phyloP scores from a whole-genome alignment of 1,140 invertebrate species.

The Eriocheir sinensis region DNA sequence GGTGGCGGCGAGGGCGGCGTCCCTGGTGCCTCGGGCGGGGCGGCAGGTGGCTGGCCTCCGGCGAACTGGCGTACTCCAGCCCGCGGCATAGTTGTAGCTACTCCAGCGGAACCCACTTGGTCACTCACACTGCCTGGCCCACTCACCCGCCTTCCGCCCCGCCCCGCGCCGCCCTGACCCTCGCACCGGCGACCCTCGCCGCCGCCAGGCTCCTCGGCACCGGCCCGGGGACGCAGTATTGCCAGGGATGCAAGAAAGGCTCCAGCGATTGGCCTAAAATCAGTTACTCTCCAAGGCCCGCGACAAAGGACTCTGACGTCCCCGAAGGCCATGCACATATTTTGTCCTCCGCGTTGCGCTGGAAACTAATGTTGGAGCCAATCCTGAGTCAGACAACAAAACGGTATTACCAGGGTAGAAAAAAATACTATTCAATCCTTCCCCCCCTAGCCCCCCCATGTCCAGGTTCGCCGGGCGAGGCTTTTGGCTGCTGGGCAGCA shows the following conservation, averaged over 20 bases:
- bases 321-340: too few relatives aligned
- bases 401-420: too few relatives aligned
- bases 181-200: not conserved
- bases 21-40: not conserved
- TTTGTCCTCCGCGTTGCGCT: too few relatives aligned
- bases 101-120: constrained; percentile 69
- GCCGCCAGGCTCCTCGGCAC: not conserved
- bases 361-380: too few relatives aligned
- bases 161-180: constrained; percentile 5
- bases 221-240: not conserved
- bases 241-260: not conserved
- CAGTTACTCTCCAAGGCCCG: too few relatives aligned
- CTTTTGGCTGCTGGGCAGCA: not conserved
- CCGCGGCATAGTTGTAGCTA: constrained; percentile 69
- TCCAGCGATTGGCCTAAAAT: too few relatives aligned
- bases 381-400: too few relatives aligned
- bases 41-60: constrained; percentile 24
- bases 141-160: constrained; percentile 39
- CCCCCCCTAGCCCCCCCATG: too few relatives aligned
- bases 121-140: constrained; percentile 48
- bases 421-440: too few relatives aligned
- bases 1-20: not conserved
- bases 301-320: too few relatives aligned
- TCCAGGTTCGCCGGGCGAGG: too few relatives aligned
- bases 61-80: constrained; percentile 38